Percentiles rank a stretch among this genome's conserved stretches.
Conservation (phyloP, 2,888 invertebrate species). For the Hirtodrosophila confusa region DNA sequence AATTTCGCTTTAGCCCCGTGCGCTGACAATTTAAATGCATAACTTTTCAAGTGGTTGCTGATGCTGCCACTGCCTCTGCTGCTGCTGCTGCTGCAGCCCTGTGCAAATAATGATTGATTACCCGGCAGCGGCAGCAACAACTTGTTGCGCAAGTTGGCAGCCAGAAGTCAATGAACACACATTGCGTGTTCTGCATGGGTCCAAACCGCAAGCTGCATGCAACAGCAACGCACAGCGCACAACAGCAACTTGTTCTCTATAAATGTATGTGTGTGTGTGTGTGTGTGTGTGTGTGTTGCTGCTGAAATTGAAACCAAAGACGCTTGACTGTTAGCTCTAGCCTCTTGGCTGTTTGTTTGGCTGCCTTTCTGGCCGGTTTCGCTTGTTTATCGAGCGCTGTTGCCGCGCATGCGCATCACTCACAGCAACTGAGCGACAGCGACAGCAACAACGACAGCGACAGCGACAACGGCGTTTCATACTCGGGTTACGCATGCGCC, state of each 20-base stretch:
- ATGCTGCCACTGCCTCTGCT: constrained; percentile 2
- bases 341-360: constrained; percentile 19
- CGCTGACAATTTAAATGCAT: constrained; percentile 80
- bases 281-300: constrained; percentile 18
- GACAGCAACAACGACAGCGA: constrained; percentile 26
- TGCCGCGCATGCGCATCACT: constrained; percentile 76
- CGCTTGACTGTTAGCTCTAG: constrained; percentile 24
- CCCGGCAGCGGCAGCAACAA: constrained; percentile 48
- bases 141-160: constrained; percentile 61
- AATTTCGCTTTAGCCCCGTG: constrained; percentile 43
- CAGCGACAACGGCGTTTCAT: constrained; percentile 53
- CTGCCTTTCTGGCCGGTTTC: constrained; percentile 56
- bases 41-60: constrained; percentile 54
- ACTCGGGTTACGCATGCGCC: constrained; percentile 79
- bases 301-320: constrained; percentile 76
- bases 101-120: constrained; percentile 79
- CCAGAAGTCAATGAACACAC: constrained; percentile 80
- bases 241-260: constrained; percentile 65
- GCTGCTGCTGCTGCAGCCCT: constrained; percentile 26
- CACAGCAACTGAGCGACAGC: constrained; percentile 52
- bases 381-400: constrained; percentile 46
- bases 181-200: constrained; percentile 66
- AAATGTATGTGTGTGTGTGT: constrained; percentile 7
- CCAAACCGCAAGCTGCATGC: constrained; percentile 61
- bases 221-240: constrained; percentile 44